Percentiles rank a stretch among this genome's conserved stretches.
phyloP scores from a whole-genome alignment of 2,113 vertebrate species.

The Nothoprocta perdicaria region DNA sequence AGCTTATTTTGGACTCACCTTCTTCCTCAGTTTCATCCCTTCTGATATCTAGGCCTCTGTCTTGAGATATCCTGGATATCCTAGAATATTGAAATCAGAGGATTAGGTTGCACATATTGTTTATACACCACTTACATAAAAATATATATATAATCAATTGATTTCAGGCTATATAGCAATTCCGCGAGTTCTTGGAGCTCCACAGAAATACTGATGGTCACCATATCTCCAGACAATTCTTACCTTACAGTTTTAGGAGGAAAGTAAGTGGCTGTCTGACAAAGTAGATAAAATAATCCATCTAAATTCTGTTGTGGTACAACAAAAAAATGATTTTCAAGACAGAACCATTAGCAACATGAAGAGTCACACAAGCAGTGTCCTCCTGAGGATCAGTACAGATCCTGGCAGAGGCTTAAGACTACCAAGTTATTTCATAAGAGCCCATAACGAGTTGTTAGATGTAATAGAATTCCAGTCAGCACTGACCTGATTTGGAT shows the following conservation, averaged over 20 bases:
- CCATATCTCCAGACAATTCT: not conserved
- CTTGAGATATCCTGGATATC: not conserved
- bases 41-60: not conserved
- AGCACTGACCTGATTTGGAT: not conserved
- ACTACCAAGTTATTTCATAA: not conserved
- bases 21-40: not conserved
- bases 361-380: not conserved
- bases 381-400: not conserved
- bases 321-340: slow-evolving; percentile 1
- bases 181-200: not conserved
- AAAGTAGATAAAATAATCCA: not conserved
- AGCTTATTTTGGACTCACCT: not conserved
- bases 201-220: not conserved
- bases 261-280: not conserved
- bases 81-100: not conserved
- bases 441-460: not conserved
- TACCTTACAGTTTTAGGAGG: not conserved
- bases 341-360: not conserved
- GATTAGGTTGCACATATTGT: not conserved
- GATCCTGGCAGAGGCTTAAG: not conserved
- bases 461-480: slow-evolving; percentile 9
- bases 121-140: not conserved
- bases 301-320: not conserved
- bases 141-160: not conserved
- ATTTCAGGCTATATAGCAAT: not conserved